Conservation (phyloP, 2,888 invertebrate genomes). For the Ennomos erosarius region DNA sequence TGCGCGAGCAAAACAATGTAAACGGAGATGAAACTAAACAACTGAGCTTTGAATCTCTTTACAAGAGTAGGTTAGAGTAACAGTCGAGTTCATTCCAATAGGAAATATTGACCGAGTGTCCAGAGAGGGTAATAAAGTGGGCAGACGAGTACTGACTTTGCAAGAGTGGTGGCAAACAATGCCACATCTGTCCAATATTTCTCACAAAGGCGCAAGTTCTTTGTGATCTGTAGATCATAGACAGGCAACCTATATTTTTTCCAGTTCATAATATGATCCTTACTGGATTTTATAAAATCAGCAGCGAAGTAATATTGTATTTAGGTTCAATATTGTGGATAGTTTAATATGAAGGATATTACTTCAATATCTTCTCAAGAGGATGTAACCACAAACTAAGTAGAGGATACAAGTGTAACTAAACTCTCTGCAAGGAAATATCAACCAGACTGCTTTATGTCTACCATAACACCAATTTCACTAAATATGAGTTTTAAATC, state of each 20-base stretch:
- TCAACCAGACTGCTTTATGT: too few relatives aligned
- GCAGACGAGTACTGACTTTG: constrained; percentile 40
- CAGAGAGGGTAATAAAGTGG: constrained; percentile 52
- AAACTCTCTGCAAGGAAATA: too few relatives aligned
- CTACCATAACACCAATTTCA: too few relatives aligned
- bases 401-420: too few relatives aligned
- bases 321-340: too few relatives aligned
- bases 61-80: constrained; percentile 41
- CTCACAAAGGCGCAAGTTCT: constrained; percentile 15
- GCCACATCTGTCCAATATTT: constrained; percentile 50
- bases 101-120: constrained; percentile 55
- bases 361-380: too few relatives aligned
- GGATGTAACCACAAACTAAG: too few relatives aligned
- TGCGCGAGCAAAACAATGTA: constrained; percentile 38
- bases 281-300: background rate
- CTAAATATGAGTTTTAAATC: too few relatives aligned
- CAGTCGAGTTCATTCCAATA: constrained; percentile 39
- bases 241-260: background rate
- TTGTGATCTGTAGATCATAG: constrained; percentile 19
- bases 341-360: too few relatives aligned
- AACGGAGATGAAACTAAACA: constrained; percentile 26
- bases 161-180: constrained; percentile 49
- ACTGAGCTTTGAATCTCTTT: constrained; percentile 37
- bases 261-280: background rate
- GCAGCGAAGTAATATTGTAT: too few relatives aligned